Evolutionary conservation across 1,140 invertebrate genomes (phyloP), one percentile per base, ranked within the genome.

Genomic region (Bursaphelenchus mucronatus): DNA sequence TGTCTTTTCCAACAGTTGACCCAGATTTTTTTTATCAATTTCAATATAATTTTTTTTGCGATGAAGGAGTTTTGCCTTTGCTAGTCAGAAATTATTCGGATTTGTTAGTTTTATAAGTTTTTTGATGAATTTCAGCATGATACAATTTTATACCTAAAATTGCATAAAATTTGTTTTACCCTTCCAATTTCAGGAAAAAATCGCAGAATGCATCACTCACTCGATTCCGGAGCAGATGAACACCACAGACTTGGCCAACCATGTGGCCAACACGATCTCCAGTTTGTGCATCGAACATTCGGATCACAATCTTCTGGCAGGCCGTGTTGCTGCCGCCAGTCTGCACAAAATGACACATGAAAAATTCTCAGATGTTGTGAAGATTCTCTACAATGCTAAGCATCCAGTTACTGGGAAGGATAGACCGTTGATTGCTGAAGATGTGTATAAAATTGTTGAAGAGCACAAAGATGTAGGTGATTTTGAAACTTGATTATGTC

Each of bases 251-350:
- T 83, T 98, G 71, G 95, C 98, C 83, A 97, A 96, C 83, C 84
- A 98, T 63, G 92, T 94, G 59, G 94, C 94, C 0, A 94, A 97
- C 85, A 97, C 90, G 66, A 90, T 92, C 47, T 94, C 93, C 15
- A 92, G 89, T 19, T 90, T 96, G 89, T 95, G 93, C 0, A 94
- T 90, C 7, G 88, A 90, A 78, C 94, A 98, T 85, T 90, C 93
- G 0, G 94, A 99, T 84, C 98, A 97, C 87, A 93, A 93, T 8
- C 86, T 91, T 65, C 85, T 99, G 50, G 94, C 94, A 64, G 94
- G 92, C 19, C 86, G 95, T 70, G 91, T 99, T 81, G 94, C 91
- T 52, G 87, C 98, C 4, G 95, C 93, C 7, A 98, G 97, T 85
- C 85, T 98, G 49, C 94, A 98, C 77, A 98, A 99, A 81, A 92